phyloP scores from a whole-genome alignment of 2,888 invertebrate species.

The Caenorhabditis sp. region DNA sequence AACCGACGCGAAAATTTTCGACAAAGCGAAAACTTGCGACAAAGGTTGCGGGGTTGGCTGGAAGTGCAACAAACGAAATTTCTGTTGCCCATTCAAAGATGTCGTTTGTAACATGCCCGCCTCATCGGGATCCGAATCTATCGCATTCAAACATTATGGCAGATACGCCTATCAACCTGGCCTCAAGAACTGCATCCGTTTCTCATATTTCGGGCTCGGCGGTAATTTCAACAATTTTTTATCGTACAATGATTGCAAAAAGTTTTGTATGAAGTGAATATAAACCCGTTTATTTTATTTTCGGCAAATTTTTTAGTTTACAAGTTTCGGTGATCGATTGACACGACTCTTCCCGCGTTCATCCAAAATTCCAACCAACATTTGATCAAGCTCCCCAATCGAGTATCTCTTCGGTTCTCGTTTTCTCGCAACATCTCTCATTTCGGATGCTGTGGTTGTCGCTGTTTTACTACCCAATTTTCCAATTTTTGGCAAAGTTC shows the following conservation, averaged over 20 bases:
- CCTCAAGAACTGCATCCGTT: constrained; percentile 60
- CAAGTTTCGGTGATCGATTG: constrained; percentile 31
- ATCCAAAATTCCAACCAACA: constrained; percentile 21
- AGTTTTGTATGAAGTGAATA: constrained; percentile 43
- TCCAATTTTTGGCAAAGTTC: constrained; percentile 30
- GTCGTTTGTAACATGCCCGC: constrained; percentile 53
- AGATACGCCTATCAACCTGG: constrained; percentile 55
- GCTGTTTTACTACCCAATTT: constrained; percentile 9
- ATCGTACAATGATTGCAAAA: constrained; percentile 55
- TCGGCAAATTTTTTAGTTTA: constrained; percentile 11
- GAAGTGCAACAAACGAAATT: constrained; percentile 40
- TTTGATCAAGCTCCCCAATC: constrained; percentile 31
- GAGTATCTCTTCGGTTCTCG: constrained; percentile 24
- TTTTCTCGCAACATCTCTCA: constrained; percentile 8
- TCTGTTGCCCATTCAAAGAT: constrained; percentile 62
- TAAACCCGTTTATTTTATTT: constrained; percentile 23
- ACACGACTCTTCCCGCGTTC: constrained; percentile 3
- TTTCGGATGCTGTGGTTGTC: neutral
- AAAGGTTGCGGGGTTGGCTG: constrained; percentile 46
- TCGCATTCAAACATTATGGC: constrained; percentile 54
- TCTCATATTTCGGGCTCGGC: constrained; percentile 63
- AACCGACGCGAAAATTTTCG: constrained; percentile 48
- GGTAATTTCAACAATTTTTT: constrained; percentile 67
- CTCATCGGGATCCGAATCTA: constrained; percentile 55
- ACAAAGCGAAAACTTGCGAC: constrained; percentile 41